phyloP scores from a whole-genome alignment of 2,888 invertebrate genomes.

The Hedya salicella region DNA sequence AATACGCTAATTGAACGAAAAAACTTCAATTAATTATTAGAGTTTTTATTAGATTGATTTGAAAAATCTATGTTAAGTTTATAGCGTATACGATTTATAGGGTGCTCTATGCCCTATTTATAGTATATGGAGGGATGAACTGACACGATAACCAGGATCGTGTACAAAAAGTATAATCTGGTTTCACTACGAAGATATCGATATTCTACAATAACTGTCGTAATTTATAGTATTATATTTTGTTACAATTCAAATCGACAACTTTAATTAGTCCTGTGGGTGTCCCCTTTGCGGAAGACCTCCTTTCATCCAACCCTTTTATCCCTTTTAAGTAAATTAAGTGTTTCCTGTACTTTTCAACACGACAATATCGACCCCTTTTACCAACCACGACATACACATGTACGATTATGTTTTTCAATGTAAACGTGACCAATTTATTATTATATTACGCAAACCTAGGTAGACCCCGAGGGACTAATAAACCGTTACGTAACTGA shows the following conservation, averaged over 20 bases:
- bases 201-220: too few relatives aligned
- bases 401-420: not conserved
- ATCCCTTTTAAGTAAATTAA: conserved; percentile 26
- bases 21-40: conserved; percentile 27
- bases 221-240: too few relatives aligned
- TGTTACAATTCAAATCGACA: not conserved
- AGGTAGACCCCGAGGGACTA: too few relatives aligned
- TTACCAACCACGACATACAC: not conserved
- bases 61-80: not conserved
- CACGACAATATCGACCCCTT: conserved; percentile 9
- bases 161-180: too few relatives aligned
- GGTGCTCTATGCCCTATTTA: not conserved
- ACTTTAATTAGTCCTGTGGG: conserved; percentile 6
- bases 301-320: conserved; percentile 16
- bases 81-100: not conserved
- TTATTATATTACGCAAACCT: not conserved
- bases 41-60: conserved; percentile 21
- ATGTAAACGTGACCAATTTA: not conserved
- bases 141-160: not conserved
- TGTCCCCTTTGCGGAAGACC: not conserved
- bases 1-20: conserved; percentile 19
- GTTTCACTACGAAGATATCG: too few relatives aligned
- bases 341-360: conserved; percentile 10
- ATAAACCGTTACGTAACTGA: too few relatives aligned
- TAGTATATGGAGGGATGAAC: not conserved